Evolutionary conservation across 2,113 vertebrate species (phyloP).

Genomic region (Turdus rufiventris): DNA sequence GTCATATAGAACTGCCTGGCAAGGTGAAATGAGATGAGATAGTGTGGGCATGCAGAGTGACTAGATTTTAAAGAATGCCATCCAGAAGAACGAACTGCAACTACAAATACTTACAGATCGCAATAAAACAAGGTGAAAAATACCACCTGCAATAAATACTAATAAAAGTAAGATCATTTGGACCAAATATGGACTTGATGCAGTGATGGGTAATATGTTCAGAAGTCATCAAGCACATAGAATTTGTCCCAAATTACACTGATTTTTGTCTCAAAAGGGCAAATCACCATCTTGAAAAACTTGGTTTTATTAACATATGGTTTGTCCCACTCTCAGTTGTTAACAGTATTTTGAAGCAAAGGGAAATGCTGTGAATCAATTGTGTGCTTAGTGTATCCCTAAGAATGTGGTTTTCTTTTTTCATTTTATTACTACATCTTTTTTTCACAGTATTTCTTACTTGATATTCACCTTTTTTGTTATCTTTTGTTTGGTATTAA

Average conservation of each 20-base stretch:
- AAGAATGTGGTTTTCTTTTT: background rate
- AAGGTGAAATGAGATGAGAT: background rate
- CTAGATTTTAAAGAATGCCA: background rate
- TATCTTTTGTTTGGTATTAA: background rate
- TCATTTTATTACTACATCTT: background rate
- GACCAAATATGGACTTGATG: background rate
- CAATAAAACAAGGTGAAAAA: background rate
- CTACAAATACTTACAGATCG: background rate
- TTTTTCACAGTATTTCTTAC: background rate
- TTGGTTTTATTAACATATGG: background rate
- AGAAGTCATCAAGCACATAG: background rate
- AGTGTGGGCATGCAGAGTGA: background rate
- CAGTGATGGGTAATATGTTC: background rate
- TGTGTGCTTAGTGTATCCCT: background rate
- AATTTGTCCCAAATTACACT: background rate
- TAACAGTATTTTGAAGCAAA: background rate
- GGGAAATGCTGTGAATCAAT: background rate
- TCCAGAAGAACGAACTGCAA: background rate
- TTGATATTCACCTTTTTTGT: background rate
- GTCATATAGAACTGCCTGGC: background rate
- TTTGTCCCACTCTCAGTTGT: background rate
- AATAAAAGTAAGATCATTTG: background rate
- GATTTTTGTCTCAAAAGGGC: background rate
- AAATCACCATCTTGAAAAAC: background rate
- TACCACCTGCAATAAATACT: background rate